These are phyloP conservation scores for Taenioides sp. DNA, from an alignment of 2,797 vertebrate species.

Conservation along the genomic window DNA sequence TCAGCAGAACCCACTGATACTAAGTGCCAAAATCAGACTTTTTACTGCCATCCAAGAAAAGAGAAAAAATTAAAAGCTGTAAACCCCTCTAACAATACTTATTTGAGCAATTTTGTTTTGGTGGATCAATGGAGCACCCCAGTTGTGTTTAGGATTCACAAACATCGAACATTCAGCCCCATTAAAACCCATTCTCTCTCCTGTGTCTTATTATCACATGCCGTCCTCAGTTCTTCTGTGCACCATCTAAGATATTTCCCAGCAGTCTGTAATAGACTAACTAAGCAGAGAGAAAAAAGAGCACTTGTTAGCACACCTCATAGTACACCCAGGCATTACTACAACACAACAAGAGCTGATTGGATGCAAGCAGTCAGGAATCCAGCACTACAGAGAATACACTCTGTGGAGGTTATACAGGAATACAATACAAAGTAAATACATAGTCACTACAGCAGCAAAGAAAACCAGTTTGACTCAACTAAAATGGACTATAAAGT, in stretches of 20 bases:
- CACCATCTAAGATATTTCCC: conserved; percentile 59
- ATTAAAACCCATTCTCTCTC: conserved; percentile 62
- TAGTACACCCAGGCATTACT: conserved; percentile 27
- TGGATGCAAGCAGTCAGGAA: conserved; percentile 29
- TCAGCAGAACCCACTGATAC: neutral
- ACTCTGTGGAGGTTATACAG: conserved; percentile 9
- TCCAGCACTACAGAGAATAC: conserved; percentile 11
- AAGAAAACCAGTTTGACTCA: neutral
- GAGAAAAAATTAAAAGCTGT: neutral
- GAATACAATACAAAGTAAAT: neutral
- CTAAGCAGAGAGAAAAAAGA: conserved; percentile 49
- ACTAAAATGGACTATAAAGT: too few relatives aligned
- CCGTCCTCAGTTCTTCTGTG: conserved; percentile 50
- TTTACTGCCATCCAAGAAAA: conserved; percentile 2
- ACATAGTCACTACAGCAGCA: conserved; percentile 13
- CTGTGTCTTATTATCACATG: conserved; percentile 56
- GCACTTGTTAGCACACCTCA: conserved; percentile 53
- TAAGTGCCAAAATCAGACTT: conserved; percentile 9
- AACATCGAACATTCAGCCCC: conserved; percentile 53
- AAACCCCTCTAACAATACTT: neutral
- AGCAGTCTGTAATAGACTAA: conserved; percentile 60
- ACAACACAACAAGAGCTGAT: conserved; percentile 27
- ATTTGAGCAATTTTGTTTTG: conserved; percentile 25
- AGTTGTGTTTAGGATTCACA: conserved; percentile 50
- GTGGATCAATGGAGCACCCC: conserved; percentile 34